Base-by-base conservation (phyloP, 2,113 vertebrate species). In the Dasypus novemcinctus region DNA sequence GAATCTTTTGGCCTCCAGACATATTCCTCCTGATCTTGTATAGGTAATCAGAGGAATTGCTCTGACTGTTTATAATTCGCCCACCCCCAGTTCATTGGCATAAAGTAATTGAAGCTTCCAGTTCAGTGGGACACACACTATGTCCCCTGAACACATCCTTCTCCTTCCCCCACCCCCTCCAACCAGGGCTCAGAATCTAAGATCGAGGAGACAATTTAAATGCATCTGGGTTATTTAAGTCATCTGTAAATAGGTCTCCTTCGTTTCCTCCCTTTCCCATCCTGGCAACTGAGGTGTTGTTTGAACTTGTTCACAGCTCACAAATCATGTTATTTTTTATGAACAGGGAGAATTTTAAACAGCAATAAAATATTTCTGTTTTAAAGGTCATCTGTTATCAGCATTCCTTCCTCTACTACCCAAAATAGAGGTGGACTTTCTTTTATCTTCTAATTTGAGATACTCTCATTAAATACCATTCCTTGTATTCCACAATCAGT, bases 171-270 rank as follows among this genome's bases (percentile, higher is more conserved):
- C 43, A 41, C 25, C 36, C 6, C 1, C 21, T 5, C 41, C 29
- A 43, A 59, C 57, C 57, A 59, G 43, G 72, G 4, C 72, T n/a
- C 12, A 84, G 84, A 61, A 46, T 52, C 38, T 75, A 33, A 89
- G 49, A 52, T 21, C 68, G 49, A 75, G 54, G 38, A 41, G 29
- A 72, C n/a, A 49, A 84, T 93, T 74, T 91, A 91, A 90, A 87
- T 95, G 90, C 63, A 91, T 79, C 78, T 95, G 23, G 78, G 91
- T 91, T 93, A 96, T 82, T 66, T 71, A 43, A 72, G 29, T 69
- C 68, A 72, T 71, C 80, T 90, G 18, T 86, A 91, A 87, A 72
- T 83, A 87, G 69, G 41, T 68, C 78, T 84, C 36, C 43, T 86
- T 46, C 31, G 78, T 79, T 72, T n/a, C 49, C 14, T 78, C 25